Conservation (phyloP, 2,797 vertebrate species). For the Leucoraja ocellata region DNA sequence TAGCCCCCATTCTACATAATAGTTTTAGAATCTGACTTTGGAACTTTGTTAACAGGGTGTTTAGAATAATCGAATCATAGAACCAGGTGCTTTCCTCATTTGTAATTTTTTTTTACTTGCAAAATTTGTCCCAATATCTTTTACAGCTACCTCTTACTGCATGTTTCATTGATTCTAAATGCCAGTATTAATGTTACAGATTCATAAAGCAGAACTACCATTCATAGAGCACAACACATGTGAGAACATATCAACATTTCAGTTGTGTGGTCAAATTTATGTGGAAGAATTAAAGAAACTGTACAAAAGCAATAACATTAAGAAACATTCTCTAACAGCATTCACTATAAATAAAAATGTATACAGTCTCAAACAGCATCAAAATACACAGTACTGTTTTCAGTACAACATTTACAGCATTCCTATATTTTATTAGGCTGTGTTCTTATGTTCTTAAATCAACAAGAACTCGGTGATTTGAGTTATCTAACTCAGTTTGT, state of each 20-base stretch:
- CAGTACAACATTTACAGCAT: background rate
- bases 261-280: background rate
- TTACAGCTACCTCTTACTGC: background rate
- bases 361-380: background rate
- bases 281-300: background rate
- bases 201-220: background rate
- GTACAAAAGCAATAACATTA: background rate
- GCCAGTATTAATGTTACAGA: background rate
- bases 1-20: too few relatives aligned
- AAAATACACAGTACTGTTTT: constrained; percentile 18
- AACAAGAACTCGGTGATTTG: background rate
- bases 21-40: too few relatives aligned
- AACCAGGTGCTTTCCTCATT: background rate
- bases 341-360: background rate
- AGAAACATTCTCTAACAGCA: background rate
- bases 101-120: background rate
- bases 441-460: background rate
- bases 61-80: too few relatives aligned
- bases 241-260: constrained; percentile 13
- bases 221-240: background rate
- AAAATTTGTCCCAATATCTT: background rate
- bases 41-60: too few relatives aligned
- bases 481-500: background rate
- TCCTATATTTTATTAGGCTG: too few relatives aligned
- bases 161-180: background rate